phyloP scores from a whole-genome alignment of 2,113 vertebrate species.

The Tragelaphus imberbis region DNA sequence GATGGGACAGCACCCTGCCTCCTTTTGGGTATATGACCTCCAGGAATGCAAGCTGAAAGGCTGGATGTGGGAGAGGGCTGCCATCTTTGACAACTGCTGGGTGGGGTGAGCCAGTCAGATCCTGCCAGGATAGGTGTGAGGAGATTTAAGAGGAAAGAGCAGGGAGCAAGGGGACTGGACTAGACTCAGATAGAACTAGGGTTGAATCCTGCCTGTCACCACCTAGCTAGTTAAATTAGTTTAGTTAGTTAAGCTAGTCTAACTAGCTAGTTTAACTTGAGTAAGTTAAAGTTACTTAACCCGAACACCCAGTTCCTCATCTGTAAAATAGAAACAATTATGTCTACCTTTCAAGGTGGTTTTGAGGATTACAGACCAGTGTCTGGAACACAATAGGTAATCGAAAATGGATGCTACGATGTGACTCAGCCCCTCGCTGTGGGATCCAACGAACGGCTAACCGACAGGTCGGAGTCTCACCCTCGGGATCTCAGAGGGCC shows the following conservation, averaged over 20 bases:
- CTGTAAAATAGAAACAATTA: conserved; percentile 14
- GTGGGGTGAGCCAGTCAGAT: background rate
- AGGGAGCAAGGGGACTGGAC: no score
- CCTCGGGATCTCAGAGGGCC: background rate
- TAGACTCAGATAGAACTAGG: background rate
- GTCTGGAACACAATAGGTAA: background rate
- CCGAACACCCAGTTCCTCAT: background rate
- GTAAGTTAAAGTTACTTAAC: background rate
- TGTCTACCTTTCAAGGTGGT: background rate
- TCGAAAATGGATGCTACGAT: background rate
- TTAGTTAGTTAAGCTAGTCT: background rate
- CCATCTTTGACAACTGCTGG: background rate
- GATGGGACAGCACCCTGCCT: background rate
- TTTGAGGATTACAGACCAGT: background rate
- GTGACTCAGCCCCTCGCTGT: background rate
- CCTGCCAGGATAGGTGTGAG: background rate
- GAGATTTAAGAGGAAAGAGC: background rate
- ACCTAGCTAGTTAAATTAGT: background rate
- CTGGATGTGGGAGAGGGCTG: background rate
- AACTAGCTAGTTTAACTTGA: background rate
- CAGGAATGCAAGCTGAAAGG: background rate
- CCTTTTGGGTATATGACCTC: background rate
- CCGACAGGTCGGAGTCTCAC: background rate
- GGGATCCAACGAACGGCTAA: background rate
- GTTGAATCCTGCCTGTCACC: background rate